These are phyloP conservation scores for Mungos mungo DNA, from an alignment of 2,113 vertebrate genomes.

Conservation along the genomic window DNA sequence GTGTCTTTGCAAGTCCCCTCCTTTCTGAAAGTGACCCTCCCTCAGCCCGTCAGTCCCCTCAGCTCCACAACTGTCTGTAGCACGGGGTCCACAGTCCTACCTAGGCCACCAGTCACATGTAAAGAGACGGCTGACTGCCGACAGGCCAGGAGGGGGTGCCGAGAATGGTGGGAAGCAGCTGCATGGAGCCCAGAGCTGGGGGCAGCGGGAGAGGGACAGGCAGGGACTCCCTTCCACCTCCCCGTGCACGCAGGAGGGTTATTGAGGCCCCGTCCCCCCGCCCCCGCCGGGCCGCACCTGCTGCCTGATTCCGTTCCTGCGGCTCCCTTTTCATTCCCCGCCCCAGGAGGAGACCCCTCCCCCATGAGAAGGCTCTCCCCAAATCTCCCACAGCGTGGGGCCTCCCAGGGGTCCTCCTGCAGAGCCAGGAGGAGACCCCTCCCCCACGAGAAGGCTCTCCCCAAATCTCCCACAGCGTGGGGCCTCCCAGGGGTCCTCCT, in stretches of 20 bases:
- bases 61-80: no score
- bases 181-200: neutral
- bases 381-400: neutral
- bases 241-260: neutral
- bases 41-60: neutral
- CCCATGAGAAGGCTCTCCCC: neutral
- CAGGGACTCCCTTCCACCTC: fast-evolving
- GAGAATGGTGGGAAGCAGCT: neutral
- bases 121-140: neutral
- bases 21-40: neutral
- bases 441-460: neutral
- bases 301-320: neutral
- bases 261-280: neutral
- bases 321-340: neutral
- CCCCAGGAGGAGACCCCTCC: neutral
- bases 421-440: neutral
- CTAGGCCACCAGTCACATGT: neutral
- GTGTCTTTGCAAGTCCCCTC: neutral
- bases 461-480: neutral
- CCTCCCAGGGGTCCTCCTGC: neutral
- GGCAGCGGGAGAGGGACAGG: no score
- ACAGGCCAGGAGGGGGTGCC: neutral
- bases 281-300: neutral
- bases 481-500: neutral
- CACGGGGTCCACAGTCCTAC: fast-evolving